phyloP scores from a whole-genome alignment of 64 coral and sea anemone species.

The Montipora foliosa region DNA sequence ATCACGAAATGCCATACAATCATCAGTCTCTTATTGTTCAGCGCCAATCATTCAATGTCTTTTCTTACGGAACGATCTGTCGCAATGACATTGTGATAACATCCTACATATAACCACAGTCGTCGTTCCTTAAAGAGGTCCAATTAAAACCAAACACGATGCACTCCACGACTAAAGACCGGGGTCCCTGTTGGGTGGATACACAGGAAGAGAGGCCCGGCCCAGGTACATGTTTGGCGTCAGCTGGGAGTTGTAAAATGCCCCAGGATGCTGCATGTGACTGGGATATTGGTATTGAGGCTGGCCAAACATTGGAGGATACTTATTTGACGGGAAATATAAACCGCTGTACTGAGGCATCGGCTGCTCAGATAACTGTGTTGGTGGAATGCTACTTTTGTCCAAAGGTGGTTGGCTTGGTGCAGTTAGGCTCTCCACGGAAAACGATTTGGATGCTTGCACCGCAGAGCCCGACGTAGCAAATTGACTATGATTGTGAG shows the following conservation, averaged over 20 bases:
- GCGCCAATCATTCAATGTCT: neutral
- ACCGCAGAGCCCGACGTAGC: constrained; percentile 18
- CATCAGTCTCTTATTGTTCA: neutral
- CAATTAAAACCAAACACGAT: neutral
- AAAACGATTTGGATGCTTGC: constrained; percentile 78
- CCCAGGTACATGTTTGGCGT: constrained; percentile 83
- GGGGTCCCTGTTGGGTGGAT: constrained; percentile 82
- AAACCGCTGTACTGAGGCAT: constrained; percentile 83
- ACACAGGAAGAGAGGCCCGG: constrained; percentile 79
- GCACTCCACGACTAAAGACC: constrained; percentile 47
- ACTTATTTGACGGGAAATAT: constrained; percentile 90
- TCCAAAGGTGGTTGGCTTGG: constrained; percentile 79
- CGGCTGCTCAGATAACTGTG: constrained; percentile 69
- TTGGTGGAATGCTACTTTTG: constrained; percentile 58
- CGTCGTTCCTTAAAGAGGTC: neutral
- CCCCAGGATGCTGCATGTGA: constrained; percentile 73
- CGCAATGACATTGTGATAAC: neutral
- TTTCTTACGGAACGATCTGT: neutral
- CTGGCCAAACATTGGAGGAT: constrained; percentile 86
- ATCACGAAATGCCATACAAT: neutral
- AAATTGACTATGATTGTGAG: constrained; percentile 50
- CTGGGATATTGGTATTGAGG: constrained; percentile 81
- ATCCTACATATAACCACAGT: neutral
- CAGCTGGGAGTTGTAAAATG: constrained; percentile 87
- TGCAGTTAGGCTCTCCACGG: constrained; percentile 92